Evolutionary conservation across 2,888 invertebrate species (phyloP).

Genomic region (Caenorhabditis wallacei): DNA sequence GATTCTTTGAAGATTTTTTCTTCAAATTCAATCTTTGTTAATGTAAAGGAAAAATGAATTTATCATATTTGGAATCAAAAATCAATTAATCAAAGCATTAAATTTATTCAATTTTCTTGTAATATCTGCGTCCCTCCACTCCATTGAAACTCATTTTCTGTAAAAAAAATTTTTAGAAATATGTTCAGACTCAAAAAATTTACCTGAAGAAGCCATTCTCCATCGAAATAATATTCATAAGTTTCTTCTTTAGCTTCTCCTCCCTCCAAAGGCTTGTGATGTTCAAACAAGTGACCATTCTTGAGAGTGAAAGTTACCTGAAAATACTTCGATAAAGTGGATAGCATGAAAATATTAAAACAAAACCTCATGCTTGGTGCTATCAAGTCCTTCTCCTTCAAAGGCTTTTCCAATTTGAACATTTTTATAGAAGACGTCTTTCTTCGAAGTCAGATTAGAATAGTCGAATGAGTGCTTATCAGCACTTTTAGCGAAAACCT

Average conservation of each 20-base stretch:
- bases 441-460: conserved; percentile 79
- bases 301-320: conserved; percentile 75
- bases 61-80: neutral
- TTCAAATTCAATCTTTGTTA: neutral
- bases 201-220: conserved; percentile 75
- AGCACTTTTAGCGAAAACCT: conserved; percentile 70
- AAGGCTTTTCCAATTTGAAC: conserved; percentile 77
- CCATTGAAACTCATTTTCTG: conserved; percentile 78
- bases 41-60: neutral
- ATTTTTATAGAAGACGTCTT: conserved; percentile 79
- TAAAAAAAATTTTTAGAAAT: too few species aligned
- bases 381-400: conserved; percentile 80
- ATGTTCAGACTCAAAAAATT: too few species aligned
- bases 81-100: conserved; percentile 1
- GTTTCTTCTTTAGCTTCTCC: conserved; percentile 79
- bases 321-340: conserved; percentile 27
- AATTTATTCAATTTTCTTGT: conserved; percentile 72
- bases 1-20: neutral
- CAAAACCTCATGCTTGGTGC: conserved; percentile 77
- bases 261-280: conserved; percentile 71
- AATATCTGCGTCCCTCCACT: conserved; percentile 78
- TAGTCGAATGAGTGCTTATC: conserved; percentile 65
- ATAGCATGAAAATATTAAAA: neutral
- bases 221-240: conserved; percentile 79
- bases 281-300: conserved; percentile 71